Evolutionary conservation across 2,113 vertebrate species (phyloP).

Genomic region (Columba livia): DNA sequence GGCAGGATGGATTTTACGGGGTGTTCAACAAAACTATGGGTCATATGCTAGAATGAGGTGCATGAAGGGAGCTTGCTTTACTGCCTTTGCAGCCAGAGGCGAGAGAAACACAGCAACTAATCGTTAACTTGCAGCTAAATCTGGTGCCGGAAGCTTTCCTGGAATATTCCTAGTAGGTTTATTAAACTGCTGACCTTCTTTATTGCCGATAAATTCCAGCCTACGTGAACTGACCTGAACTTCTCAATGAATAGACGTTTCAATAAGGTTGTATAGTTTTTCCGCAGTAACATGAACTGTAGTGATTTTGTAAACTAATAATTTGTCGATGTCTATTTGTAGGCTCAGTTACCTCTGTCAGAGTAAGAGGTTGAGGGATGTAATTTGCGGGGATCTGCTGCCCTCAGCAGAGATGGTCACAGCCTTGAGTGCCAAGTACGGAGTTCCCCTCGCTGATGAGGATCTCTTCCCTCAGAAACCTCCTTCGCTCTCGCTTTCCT

Average conservation of each 20-base stretch:
- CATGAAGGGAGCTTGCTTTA: neutral
- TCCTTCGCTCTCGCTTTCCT: neutral
- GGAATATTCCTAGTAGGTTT: neutral
- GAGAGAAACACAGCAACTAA: neutral
- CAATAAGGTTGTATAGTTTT: neutral
- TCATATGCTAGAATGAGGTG: neutral
- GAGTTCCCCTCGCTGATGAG: conserved; percentile 47
- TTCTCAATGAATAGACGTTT: neutral
- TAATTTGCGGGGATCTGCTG: conserved; percentile 73
- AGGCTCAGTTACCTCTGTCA: conserved; percentile 77
- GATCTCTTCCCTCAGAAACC: neutral
- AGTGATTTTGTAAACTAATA: neutral
- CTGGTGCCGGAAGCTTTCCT: neutral
- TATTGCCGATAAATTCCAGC: neutral
- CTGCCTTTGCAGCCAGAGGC: neutral
- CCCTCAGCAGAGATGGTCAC: conserved; percentile 82
- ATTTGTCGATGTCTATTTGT: neutral
- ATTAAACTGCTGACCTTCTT: neutral
- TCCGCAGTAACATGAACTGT: neutral
- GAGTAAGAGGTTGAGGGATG: conserved; percentile 70
- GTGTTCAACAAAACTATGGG: neutral
- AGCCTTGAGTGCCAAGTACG: conserved; percentile 72
- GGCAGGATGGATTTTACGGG: neutral
- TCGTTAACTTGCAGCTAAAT: neutral
- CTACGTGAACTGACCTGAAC: neutral